phyloP scores from a whole-genome alignment of 64 coral and sea anemone species.

The Pachyseris speciosa region DNA sequence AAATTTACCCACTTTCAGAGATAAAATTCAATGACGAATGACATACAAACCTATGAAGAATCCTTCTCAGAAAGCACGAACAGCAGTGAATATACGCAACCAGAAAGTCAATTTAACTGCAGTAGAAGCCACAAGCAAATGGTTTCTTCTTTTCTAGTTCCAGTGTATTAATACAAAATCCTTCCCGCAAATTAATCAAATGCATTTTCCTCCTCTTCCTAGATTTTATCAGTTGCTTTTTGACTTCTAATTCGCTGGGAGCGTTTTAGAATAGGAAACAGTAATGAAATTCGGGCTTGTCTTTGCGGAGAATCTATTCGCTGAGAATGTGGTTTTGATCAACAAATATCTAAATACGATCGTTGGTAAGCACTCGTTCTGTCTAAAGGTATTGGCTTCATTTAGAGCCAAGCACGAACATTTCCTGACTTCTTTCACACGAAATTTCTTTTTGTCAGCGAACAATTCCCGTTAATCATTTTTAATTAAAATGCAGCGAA shows the following conservation, averaged over 20 bases:
- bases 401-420: neutral
- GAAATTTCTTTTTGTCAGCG: too few relatives aligned
- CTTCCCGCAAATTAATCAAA: neutral
- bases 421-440: neutral
- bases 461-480: neutral
- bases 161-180: neutral
- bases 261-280: neutral
- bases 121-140: neutral
- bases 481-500: too few relatives aligned
- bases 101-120: too few relatives aligned
- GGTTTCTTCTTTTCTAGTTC: neutral
- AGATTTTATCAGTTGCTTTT: neutral
- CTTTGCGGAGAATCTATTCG: neutral
- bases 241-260: neutral
- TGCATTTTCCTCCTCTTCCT: neutral
- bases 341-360: neutral
- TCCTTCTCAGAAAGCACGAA: too few relatives aligned
- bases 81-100: too few relatives aligned
- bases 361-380: conserved; percentile 11
- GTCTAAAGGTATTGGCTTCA: neutral
- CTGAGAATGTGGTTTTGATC: neutral
- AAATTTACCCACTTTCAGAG: too few relatives aligned
- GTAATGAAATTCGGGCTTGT: neutral
- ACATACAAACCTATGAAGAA: too few relatives aligned
- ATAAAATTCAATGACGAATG: too few relatives aligned